Evolutionary conservation across 1,140 invertebrate genomes (phyloP), one percentile per base, ranked within the genome.

Genomic region (Portunus trituberculatus): DNA sequence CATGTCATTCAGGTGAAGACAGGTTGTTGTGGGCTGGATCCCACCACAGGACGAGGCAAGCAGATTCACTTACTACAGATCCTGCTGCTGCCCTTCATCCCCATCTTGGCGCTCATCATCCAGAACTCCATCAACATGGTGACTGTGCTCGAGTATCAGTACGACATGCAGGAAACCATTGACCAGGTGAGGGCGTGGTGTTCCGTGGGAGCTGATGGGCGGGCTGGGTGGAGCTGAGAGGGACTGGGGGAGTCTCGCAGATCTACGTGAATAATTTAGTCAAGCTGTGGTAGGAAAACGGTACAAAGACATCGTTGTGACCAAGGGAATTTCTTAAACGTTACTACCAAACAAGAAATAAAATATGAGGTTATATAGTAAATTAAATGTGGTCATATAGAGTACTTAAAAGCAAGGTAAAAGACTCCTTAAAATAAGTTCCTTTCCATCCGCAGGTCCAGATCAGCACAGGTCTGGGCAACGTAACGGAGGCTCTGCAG

Each of bases 401-500:
- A 32, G 20, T 86, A 76, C 20, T 25, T 46, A 31, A 0, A 4
- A 31, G 25, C 14, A 76, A 45, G 29, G 14, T 20, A 25, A 0
- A 39, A 20, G 39, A 3, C 8, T 31, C 29, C 67, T 86, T 48
- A 6, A 95, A 93, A 28, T 39, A 46, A 67, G 91, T 39, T 48
- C n/a, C 25, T 46, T 2, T 45, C 25, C 28, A 8, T 39, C 7
- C 29, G n/a, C 48, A 96, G 96, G 95, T 96, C 76, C 95, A 95
- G 46, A 94, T 95, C 91, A 96, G 94, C 83, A 96, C 96, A n/a
- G 94, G 95, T 20, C 84, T 96, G 52, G 96, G 93, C 25, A 95
- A 96, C 90, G 94, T 96, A 39, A 96, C 95, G 45, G 94, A 95
- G 84, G 96, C 96, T 25, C 96, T 97, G 67, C 97, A 97, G 94